Evolutionary conservation across 1,140 invertebrate species (phyloP), one percentile per base, ranked within the genome.

Genomic region (Neodiprion virginianus): DNA sequence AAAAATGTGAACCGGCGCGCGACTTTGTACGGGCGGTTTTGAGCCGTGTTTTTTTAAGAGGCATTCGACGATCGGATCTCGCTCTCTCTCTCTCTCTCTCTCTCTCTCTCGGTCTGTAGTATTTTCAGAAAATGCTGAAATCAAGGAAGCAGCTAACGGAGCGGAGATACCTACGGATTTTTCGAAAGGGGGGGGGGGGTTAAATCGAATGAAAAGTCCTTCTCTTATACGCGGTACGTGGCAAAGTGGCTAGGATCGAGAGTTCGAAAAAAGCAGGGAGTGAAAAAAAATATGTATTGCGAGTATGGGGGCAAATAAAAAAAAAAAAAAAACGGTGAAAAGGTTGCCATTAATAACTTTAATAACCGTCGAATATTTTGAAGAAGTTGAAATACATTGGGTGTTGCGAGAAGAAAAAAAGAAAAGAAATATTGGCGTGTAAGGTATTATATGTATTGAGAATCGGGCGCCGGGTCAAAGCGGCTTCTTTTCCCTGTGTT

Each of bases 341-440:
- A 83, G 78, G 69, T 70, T 48, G 81, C 80, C 82, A 87, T 88
- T 86, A 87, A 87, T 87, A 87, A 87, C 81, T 77, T 83, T 87
- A 88, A 87, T 88, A 86, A 85, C 85, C 81, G 85, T 61, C 53
- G n/a, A 17, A 61, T 61, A 61, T 61, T 61, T 61, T 61, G 53
- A 61, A 61, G 53, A 17, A 61, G 8, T 61, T 61, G n/a, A 61
- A 61, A 61, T 61, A 61, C 7, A 17, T 17, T 61, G 53, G 28
- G 28, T 40, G 28, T 3, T 40, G 28, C 5, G 28, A 61, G 8
- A 8, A 61, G 8, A 67, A 67, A 50, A 77, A 53, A 50, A 10
- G 50, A 48, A 73, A 23, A 61, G 74, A 53, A 70, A 17, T 17
- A n/a, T 48, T 49, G 48, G 14, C 12, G 65, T 14, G 10, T 40